Evolutionary conservation across 2,888 invertebrate species (phyloP), one percentile per base, ranked within the genome.

Genomic region (Orthosia cruda): DNA sequence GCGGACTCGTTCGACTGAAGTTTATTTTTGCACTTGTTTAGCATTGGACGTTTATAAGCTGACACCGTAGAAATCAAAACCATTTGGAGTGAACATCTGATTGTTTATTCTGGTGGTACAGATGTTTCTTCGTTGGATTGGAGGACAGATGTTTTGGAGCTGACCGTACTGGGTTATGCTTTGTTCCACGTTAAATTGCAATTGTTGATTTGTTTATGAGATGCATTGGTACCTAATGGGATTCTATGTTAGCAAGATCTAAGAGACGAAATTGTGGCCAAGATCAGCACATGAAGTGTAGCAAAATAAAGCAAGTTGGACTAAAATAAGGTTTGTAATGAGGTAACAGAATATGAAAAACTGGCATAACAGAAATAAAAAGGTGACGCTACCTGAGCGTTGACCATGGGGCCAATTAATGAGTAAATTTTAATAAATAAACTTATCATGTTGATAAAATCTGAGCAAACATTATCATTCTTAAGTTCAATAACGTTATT

Each of bases 121-220:
- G 45, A 52, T 65, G 65, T 32, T 55, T 50, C 50, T 50, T 65
- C 7, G 40, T 40, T 40, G 40, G 23, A 13, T 40, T 54, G n/a
- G 13, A 50, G 5, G 59, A 74, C 61, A 76, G 77, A 77, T 77
- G 81, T 81, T 77, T 65, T 77, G 59, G 47, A 32, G 45, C 3
- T 13, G 50, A 45, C 20, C 47, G 32, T 18, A 16, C 13, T 7
- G 32, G 40, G 26, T 1, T 49, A 23, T 16, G 26, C 54, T 23
- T 55, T 66, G 57, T 80, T 63, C 18, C 18, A 18, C n/a, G 15
- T n/a, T n/a, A 50, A 23, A 9, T 15, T 20, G 11, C 3, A 16
- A 0, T 74, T 26, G 15, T 57, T 57, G 13, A 3, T 50, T 77
- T 63, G 7, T 54, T 66, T 32, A 58, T 26, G 20, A 61, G 75